A percentile compares a stretch with the other conserved stretches of the same genome.
These are phyloP conservation scores for Pangasius larnaudii DNA, from an alignment of 2,797 vertebrate genomes.

Conservation along the genomic window DNA sequence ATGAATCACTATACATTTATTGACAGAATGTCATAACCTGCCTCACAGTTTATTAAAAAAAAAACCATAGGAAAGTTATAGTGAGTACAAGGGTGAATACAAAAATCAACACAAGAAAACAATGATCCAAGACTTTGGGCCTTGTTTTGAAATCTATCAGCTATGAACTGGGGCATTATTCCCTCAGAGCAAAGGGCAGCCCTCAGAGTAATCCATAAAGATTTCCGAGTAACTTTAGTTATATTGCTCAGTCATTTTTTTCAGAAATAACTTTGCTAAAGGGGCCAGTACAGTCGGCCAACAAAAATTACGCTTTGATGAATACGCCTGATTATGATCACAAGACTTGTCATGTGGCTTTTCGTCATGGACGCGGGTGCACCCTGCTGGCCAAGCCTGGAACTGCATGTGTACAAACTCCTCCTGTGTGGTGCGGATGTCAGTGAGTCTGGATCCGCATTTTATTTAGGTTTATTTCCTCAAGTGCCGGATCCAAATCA, in stretches of 20 bases:
- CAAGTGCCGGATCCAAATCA: not conserved
- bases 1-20: not conserved
- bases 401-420: not conserved
- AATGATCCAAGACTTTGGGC: not conserved
- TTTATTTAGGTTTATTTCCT: not conserved
- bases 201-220: not conserved
- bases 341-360: conserved; percentile 35
- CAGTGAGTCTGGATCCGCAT: not conserved
- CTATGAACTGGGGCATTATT: too few relatives aligned
- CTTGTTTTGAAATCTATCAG: too few relatives aligned
- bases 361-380: not conserved
- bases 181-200: too few relatives aligned
- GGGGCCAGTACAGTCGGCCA: too few relatives aligned
- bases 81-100: not conserved
- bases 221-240: not conserved
- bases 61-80: not conserved
- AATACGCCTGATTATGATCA: conserved; percentile 13
- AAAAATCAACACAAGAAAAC: not conserved
- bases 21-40: not conserved
- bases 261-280: not conserved
- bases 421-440: not conserved
- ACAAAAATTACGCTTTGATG: not conserved
- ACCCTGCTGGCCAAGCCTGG: not conserved
- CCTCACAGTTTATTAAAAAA: not conserved
- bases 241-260: not conserved